Evolutionary conservation across 2,888 invertebrate genomes (phyloP).

Genomic region (Epirrhoe alternata): DNA sequence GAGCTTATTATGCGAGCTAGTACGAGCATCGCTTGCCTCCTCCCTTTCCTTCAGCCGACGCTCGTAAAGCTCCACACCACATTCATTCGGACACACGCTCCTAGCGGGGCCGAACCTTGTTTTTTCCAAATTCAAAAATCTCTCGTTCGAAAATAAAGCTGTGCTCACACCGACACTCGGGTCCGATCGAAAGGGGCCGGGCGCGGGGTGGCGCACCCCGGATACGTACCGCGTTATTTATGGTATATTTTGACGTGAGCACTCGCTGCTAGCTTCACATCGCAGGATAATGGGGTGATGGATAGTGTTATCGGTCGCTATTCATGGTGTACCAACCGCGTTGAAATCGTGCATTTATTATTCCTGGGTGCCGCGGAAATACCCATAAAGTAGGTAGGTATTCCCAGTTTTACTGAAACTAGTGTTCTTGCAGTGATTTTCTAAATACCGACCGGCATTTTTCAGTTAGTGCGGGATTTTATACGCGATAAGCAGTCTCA

Average conservation of each 20-base stretch:
- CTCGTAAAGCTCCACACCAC: constrained; percentile 28
- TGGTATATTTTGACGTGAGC: constrained; percentile 83
- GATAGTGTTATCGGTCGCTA: constrained; percentile 83
- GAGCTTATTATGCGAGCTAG: constrained; percentile 73
- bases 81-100: constrained; percentile 35
- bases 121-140: constrained; percentile 51
- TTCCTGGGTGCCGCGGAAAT: constrained; percentile 66
- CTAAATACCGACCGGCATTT: constrained; percentile 59
- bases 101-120: constrained; percentile 41
- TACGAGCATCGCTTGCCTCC: constrained; percentile 52
- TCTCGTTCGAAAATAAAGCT: constrained; percentile 57
- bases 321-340: constrained; percentile 73
- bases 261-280: constrained; percentile 79
- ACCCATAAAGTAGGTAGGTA: constrained; percentile 52
- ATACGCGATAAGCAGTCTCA: constrained; percentile 44
- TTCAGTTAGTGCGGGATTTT: constrained; percentile 58
- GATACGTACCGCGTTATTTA: constrained; percentile 78
- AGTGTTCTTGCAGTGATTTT: constrained; percentile 56
- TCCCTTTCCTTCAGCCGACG: constrained; percentile 51
- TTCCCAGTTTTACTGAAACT: constrained; percentile 50
- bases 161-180: constrained; percentile 53
- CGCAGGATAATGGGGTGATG: constrained; percentile 82
- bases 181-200: constrained; percentile 61
- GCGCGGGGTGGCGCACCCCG: constrained; percentile 66
- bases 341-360: constrained; percentile 68